Conservation (phyloP, 2,888 invertebrate genomes). For the Aspidapion aeneum region DNA sequence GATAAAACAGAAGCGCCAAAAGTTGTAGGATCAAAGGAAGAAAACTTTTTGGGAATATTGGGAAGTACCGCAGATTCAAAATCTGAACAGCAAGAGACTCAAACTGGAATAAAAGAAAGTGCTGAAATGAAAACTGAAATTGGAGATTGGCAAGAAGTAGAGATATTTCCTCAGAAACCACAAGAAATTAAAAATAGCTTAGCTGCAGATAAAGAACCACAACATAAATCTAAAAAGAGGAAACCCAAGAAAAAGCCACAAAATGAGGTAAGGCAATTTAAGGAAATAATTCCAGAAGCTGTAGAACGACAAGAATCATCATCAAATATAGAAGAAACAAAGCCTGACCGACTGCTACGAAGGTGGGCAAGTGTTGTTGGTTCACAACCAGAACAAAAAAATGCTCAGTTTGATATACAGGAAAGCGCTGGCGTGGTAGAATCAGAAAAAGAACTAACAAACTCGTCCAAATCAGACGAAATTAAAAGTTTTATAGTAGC, state of each 20-base stretch:
- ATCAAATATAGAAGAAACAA: background rate
- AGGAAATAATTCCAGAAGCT: background rate
- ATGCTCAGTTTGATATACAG: no score
- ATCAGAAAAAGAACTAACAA: background rate
- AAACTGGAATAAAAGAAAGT: no score
- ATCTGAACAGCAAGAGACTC: no score
- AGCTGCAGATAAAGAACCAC: no score
- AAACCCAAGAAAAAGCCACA: slow-evolving; percentile 31
- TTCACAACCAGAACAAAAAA: background rate
- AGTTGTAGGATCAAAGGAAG: background rate
- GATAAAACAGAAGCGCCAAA: slow-evolving; percentile 1
- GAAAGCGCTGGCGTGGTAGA: background rate
- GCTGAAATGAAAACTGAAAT: no score
- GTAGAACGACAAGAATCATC: slow-evolving; percentile 3
- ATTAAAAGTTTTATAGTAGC: no score
- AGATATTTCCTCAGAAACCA: no score
- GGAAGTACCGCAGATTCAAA: no score
- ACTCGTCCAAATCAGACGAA: no score
- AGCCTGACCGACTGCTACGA: slow-evolving; percentile 3
- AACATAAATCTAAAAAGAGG: slow-evolving; percentile 28
- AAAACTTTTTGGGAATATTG: background rate
- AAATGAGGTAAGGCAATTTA: background rate
- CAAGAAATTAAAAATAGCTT: no score
- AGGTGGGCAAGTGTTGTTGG: slow-evolving; percentile 21
- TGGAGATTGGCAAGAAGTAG: no score